Conservation (phyloP, 2,113 vertebrate genomes). For the Scomber scombrus region DNA sequence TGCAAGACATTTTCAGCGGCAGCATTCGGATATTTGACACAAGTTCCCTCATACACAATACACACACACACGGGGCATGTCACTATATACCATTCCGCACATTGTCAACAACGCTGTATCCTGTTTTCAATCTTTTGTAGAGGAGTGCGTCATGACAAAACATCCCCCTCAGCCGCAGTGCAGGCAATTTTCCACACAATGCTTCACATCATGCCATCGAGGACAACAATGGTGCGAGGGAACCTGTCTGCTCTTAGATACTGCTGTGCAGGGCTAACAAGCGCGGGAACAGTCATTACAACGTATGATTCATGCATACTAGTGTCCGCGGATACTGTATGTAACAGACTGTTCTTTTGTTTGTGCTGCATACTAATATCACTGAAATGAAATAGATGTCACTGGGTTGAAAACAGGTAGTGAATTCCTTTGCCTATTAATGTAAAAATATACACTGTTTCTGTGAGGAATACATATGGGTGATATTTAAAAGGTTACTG, state of each 20-base stretch:
- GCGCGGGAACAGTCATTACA: conserved; percentile 5
- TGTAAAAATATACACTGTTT: not conserved
- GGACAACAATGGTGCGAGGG: conserved; percentile 48
- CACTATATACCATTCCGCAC: conserved; percentile 30
- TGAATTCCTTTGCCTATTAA: not conserved
- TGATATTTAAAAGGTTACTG: too few species aligned
- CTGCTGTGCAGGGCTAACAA: conserved; percentile 20
- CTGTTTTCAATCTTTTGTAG: conserved; percentile 69
- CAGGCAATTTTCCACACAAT: conserved; percentile 72
- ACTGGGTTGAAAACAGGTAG: not conserved
- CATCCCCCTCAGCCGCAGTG: conserved; percentile 21
- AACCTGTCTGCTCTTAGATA: conserved; percentile 33
- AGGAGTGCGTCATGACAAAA: conserved; percentile 48
- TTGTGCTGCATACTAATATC: conserved; percentile 1
- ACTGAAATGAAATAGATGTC: not conserved
- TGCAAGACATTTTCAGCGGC: conserved; percentile 24
- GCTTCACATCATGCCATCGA: conserved; percentile 60
- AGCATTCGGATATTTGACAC: conserved; percentile 3
- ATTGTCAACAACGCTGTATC: conserved; percentile 58
- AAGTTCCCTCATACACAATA: not conserved
- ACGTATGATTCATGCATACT: conserved; percentile 24
- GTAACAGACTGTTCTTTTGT: conserved; percentile 27
- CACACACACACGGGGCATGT: not conserved
- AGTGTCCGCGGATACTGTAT: conserved; percentile 5
- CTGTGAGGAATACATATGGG: not conserved